A percentile compares a stretch with the other conserved stretches of the same genome.
phyloP scores from a whole-genome alignment of 2,797 vertebrate genomes.

The Phrynocephalus guinanensis region DNA sequence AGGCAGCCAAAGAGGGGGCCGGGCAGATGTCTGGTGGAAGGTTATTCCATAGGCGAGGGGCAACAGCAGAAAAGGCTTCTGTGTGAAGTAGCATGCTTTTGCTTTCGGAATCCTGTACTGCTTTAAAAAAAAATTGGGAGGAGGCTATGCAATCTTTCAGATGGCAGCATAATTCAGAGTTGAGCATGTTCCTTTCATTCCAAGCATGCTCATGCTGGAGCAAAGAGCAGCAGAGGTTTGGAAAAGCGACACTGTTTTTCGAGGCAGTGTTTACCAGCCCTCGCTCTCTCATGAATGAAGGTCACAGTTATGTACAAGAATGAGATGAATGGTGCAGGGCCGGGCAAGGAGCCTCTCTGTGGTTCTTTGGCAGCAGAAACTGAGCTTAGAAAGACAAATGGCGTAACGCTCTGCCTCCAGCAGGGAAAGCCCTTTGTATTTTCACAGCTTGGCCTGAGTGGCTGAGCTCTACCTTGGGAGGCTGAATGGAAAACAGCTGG shows the following conservation, averaged over 20 bases:
- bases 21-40: no score
- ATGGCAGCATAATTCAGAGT: not conserved
- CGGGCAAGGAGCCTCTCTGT: not conserved
- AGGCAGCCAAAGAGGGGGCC: no score
- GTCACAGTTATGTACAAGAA: slow-evolving; percentile 1
- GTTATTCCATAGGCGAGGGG: no score
- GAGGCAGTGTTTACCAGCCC: not conserved
- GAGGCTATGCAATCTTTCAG: not conserved
- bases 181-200: not conserved
- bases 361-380: not conserved
- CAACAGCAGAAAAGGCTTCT: no score
- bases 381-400: not conserved
- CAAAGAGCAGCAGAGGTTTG: not conserved
- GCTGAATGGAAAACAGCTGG: not conserved
- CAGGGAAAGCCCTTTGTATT: slow-evolving; percentile 16
- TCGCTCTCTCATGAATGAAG: slow-evolving; percentile 10
- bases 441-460: slow-evolving; percentile 3
- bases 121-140: not conserved
- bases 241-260: not conserved
- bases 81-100: no score
- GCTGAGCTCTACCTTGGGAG: not conserved
- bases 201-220: not conserved
- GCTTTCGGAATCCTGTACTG: no score
- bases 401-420: slow-evolving; percentile 9
- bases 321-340: not conserved